Evolutionary conservation across 2,113 vertebrate genomes (phyloP).

Genomic region (Gymnorhina tibicen): DNA sequence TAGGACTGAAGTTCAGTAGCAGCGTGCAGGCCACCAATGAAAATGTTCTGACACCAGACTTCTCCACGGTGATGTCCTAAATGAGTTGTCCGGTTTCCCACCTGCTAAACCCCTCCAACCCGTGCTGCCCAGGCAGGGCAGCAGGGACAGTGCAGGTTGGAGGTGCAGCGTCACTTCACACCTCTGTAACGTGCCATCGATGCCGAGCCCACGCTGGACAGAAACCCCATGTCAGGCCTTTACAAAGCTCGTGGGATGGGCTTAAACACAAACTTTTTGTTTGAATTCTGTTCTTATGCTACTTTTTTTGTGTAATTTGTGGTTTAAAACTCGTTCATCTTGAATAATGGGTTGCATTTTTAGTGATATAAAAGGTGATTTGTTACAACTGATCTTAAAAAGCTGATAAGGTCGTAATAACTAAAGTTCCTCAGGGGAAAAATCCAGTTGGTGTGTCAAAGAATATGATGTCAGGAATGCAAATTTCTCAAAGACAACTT

Average conservation of each 20-base stretch:
- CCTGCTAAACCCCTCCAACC: fast-evolving
- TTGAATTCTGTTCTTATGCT: background rate
- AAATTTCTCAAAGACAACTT: background rate
- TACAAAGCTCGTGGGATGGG: background rate
- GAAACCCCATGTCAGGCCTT: background rate
- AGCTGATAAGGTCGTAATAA: background rate
- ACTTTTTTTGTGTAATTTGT: background rate
- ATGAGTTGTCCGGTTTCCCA: background rate
- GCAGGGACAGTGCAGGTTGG: background rate
- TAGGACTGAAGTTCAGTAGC: background rate
- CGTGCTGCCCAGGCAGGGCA: background rate
- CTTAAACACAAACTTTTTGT: background rate
- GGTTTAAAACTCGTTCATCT: background rate
- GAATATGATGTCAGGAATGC: background rate
- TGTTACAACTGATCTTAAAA: background rate
- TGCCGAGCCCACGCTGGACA: fast-evolving
- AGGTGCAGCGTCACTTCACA: background rate
- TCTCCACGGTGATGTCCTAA: background rate
- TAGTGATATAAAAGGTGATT: background rate
- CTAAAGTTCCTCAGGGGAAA: background rate
- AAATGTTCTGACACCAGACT: background rate
- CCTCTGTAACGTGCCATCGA: background rate
- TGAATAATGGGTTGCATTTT: background rate
- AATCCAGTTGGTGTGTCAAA: background rate
- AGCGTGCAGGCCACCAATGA: background rate